Percentiles rank a stretch among this genome's conserved stretches.
Evolutionary conservation across 2,113 vertebrate species (phyloP).

Genomic region (Clarias gariepinus): DNA sequence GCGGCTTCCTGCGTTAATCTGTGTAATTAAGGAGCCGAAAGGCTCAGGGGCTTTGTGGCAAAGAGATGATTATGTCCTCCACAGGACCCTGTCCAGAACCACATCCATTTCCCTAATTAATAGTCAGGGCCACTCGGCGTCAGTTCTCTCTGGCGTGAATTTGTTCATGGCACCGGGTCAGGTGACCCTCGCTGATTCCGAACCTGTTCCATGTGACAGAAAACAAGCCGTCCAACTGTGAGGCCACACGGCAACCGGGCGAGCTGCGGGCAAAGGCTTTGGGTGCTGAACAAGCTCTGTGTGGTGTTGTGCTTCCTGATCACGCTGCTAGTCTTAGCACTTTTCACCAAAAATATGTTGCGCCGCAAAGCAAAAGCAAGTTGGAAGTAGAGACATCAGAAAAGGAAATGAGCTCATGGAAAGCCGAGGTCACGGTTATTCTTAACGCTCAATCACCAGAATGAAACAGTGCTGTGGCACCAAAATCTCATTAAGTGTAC

Average conservation of each 20-base stretch:
- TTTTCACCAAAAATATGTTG: not conserved
- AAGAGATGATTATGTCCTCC: constrained; percentile 46
- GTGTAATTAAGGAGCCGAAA: constrained; percentile 54
- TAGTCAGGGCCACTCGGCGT: constrained; percentile 46
- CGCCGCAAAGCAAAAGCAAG: not conserved
- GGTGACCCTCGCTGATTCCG: constrained; percentile 19
- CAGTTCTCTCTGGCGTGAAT: not conserved
- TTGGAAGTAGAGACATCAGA: not conserved
- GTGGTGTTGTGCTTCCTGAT: not conserved
- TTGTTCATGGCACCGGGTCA: not conserved
- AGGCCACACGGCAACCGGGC: not conserved
- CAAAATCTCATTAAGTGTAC: constrained; percentile 18
- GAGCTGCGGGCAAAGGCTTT: not conserved
- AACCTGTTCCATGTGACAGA: not conserved
- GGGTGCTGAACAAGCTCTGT: not conserved
- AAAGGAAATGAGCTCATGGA: constrained; percentile 2
- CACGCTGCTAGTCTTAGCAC: not conserved
- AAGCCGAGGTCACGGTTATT: not conserved
- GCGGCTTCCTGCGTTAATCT: constrained; percentile 40
- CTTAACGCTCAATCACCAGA: not conserved
- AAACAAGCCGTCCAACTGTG: not conserved
- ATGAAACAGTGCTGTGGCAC: constrained; percentile 6
- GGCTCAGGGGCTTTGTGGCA: constrained; percentile 35
- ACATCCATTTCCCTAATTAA: constrained; percentile 54
- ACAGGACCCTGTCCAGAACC: constrained; percentile 43